phyloP scores from a whole-genome alignment of 2,797 vertebrate genomes.

The Myiothlypis coronata region DNA sequence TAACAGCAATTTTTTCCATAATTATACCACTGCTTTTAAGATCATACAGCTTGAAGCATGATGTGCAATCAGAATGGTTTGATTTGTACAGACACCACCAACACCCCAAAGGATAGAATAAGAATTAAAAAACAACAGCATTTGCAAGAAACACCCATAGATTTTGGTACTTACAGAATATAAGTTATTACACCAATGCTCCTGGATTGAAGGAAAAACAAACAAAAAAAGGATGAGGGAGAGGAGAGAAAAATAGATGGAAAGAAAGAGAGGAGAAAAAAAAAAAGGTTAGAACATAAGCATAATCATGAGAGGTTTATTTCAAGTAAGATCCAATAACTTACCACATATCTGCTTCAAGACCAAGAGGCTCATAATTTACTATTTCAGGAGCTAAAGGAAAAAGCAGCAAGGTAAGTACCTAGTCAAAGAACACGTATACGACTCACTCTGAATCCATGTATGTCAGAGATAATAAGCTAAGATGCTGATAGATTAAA shows the following conservation, averaged over 20 bases:
- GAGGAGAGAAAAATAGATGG: not conserved
- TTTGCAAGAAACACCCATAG: not conserved
- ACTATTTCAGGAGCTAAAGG: slow-evolving; percentile 94
- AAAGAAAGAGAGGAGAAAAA: not conserved
- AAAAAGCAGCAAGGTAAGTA: slow-evolving; percentile 54
- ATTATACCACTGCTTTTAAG: not conserved
- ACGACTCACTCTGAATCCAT: not conserved
- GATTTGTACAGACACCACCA: not conserved
- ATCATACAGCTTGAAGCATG: not conserved
- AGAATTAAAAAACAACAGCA: not conserved
- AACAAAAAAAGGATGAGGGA: not conserved
- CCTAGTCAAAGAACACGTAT: not conserved
- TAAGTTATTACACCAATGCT: slow-evolving; percentile 86
- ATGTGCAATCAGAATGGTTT: not conserved
- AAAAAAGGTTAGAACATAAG: slow-evolving; percentile 27
- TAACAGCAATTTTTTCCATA: not conserved
- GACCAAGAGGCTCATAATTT: slow-evolving; percentile 95
- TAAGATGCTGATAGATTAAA: not conserved
- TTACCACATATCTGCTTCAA: slow-evolving; percentile 99
- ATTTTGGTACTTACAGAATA: slow-evolving; percentile 82
- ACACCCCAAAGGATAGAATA: not conserved
- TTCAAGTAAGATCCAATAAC: slow-evolving; percentile 51
- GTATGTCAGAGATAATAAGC: not conserved
- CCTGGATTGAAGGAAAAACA: slow-evolving; percentile 66
- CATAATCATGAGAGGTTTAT: not conserved